A percentile compares a stretch with the other conserved stretches of the same genome.
These are phyloP conservation scores for Caenorhabditis drosophilae DNA, from an alignment of 2,888 invertebrate genomes.

Conservation along the genomic window DNA sequence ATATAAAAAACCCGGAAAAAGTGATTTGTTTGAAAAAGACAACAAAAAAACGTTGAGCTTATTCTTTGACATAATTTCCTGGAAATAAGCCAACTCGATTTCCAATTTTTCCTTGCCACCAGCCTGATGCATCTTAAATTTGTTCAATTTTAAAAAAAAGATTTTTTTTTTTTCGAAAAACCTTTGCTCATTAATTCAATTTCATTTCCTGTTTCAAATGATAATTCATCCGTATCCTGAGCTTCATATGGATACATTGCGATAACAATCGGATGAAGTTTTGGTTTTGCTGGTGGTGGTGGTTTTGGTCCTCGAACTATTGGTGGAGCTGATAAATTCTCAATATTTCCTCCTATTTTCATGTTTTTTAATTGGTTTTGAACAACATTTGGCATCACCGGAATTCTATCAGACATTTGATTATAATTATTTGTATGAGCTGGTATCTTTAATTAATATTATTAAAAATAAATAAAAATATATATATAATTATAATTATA, in stretches of 20 bases:
- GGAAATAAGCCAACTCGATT: conserved; percentile 77
- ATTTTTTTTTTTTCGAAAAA: too few relatives aligned
- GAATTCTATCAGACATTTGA: conserved; percentile 17
- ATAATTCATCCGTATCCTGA: conserved; percentile 77
- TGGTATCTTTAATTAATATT: conserved; percentile 7
- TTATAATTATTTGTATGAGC: conserved; percentile 2
- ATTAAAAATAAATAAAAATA: too few relatives aligned
- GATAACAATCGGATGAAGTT: conserved; percentile 66
- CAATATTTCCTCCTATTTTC: neutral
- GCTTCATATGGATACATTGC: conserved; percentile 77
- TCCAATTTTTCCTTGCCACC: conserved; percentile 76
- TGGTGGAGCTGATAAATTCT: conserved; percentile 22
- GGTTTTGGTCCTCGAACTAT: conserved; percentile 72
- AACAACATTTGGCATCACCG: conserved; percentile 31
- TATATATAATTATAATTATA: too few relatives aligned
- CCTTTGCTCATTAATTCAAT: conserved; percentile 76
- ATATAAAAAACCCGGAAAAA: too few relatives aligned
- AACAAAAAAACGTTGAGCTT: neutral
- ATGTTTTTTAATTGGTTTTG: conserved; percentile 24
- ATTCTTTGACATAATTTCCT: conserved; percentile 75
- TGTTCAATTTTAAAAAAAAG: neutral
- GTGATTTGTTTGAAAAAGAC: too few relatives aligned
- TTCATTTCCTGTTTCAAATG: conserved; percentile 75
- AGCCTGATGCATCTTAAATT: conserved; percentile 75
- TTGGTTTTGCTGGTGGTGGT: conserved; percentile 68